Conservation (phyloP, 1,140 invertebrate species). For the Phymastichus coffea region DNA sequence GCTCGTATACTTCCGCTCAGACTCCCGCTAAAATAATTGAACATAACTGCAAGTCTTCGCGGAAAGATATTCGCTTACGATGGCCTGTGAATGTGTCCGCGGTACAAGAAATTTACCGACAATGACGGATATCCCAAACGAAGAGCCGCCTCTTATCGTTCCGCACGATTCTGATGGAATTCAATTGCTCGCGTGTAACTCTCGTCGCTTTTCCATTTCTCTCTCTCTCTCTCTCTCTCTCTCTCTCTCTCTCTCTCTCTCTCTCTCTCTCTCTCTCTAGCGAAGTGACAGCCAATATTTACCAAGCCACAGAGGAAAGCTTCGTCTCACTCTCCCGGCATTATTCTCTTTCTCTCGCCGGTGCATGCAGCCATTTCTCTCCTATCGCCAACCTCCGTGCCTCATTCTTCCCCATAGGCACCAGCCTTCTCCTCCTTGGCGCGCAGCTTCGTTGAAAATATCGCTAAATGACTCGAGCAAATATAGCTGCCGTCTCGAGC, state of each 20-base stretch:
- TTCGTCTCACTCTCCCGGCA: background rate
- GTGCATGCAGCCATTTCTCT: background rate
- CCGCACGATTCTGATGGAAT: constrained; percentile 34
- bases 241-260: too few relatives aligned
- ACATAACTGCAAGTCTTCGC: too few relatives aligned
- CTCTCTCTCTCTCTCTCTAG: background rate
- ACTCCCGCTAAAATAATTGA: too few relatives aligned
- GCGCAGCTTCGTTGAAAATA: background rate
- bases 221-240: too few relatives aligned
- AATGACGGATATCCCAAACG: constrained; percentile 14
- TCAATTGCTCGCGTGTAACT: constrained; percentile 34
- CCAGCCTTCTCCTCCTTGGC: background rate
- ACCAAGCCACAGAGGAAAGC: background rate
- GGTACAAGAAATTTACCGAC: too few relatives aligned
- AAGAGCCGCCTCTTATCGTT: background rate
- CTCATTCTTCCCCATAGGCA: background rate
- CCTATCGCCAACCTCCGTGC: background rate
- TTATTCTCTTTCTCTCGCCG: background rate
- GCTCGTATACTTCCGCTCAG: too few relatives aligned
- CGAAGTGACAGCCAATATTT: constrained; percentile 35
- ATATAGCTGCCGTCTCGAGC: background rate
- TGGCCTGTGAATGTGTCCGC: too few relatives aligned
- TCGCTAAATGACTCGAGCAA: background rate
- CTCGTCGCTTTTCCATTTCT: too few relatives aligned
- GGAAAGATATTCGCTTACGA: too few relatives aligned